phyloP scores from a whole-genome alignment of 1,140 invertebrate species.

The Elymnias hypermnestra region DNA sequence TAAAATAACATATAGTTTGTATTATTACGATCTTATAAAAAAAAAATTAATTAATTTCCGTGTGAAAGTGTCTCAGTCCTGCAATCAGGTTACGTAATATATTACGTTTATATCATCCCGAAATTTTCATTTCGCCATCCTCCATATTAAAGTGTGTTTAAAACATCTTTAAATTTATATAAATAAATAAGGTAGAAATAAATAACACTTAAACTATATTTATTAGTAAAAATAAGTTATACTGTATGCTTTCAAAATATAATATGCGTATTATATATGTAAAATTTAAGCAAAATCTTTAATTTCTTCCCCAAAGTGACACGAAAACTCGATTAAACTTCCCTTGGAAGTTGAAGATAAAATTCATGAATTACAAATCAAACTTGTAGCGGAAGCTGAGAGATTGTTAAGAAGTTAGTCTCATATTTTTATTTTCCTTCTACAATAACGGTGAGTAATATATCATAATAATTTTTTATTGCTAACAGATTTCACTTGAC shows the following conservation, averaged over 20 bases:
- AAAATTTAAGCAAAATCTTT: conserved; percentile 1
- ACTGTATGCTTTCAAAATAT: neutral
- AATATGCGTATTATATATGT: neutral
- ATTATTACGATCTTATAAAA: no score
- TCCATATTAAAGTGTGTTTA: no score
- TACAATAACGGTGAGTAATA: neutral
- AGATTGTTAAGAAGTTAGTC: conserved; percentile 2
- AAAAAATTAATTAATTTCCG: no score
- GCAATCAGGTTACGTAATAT: no score
- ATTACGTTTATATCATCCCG: no score
- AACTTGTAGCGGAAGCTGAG: conserved; percentile 24
- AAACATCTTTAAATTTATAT: no score
- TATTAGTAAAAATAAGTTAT: neutral
- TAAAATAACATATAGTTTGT: no score
- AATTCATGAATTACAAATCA: conserved; percentile 54
- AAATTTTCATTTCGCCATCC: no score
- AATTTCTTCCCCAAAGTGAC: conserved; percentile 11
- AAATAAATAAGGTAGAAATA: no score
- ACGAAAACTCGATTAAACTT: conserved; percentile 46
- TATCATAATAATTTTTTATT: no score
- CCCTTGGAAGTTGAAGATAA: conserved; percentile 34
- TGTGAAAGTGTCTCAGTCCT: no score
- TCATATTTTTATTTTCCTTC: conserved; percentile 2
- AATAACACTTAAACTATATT: neutral
- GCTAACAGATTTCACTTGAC: no score